Conservation (phyloP, 1,140 invertebrate genomes). For the Drosophila lowei region DNA sequence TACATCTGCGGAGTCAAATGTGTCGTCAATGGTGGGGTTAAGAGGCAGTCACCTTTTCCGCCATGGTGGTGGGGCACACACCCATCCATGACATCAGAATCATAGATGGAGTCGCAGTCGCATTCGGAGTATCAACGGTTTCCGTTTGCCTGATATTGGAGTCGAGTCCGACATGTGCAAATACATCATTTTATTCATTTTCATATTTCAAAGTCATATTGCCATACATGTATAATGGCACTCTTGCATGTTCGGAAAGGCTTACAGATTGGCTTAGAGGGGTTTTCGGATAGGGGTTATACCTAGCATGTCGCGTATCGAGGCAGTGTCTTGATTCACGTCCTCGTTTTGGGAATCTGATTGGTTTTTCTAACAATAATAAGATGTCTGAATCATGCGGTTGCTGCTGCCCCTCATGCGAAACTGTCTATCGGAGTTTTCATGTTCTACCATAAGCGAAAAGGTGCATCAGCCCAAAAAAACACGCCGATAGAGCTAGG, state of each 20-base stretch:
- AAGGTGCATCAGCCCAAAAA: too few species aligned
- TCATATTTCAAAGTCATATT: constrained; percentile 41
- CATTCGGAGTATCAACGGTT: constrained; percentile 2
- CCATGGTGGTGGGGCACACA: neutral
- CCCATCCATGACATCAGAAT: too few species aligned
- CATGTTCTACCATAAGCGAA: too few species aligned
- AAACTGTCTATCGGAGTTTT: too few species aligned
- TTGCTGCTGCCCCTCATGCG: too few species aligned
- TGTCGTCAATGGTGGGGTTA: constrained; percentile 13
- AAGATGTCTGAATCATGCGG: too few species aligned
- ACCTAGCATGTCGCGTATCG: neutral
- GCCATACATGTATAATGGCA: constrained; percentile 25
- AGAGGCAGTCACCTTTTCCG: constrained; percentile 1
- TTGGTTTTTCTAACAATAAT: too few species aligned
- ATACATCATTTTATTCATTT: constrained; percentile 47
- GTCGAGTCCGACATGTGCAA: constrained; percentile 25
- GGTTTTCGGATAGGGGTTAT: neutral
- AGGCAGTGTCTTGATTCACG: too few species aligned
- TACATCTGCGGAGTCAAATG: constrained; percentile 63
- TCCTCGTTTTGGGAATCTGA: too few species aligned
- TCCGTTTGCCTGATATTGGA: constrained; percentile 37
- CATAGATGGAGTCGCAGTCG: neutral
- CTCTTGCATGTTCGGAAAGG: constrained; percentile 2
- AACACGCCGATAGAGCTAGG: too few species aligned
- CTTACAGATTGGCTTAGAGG: too few species aligned